Evolutionary conservation across 2,888 invertebrate species (phyloP).

Genomic region (Ormia ochracea): DNA sequence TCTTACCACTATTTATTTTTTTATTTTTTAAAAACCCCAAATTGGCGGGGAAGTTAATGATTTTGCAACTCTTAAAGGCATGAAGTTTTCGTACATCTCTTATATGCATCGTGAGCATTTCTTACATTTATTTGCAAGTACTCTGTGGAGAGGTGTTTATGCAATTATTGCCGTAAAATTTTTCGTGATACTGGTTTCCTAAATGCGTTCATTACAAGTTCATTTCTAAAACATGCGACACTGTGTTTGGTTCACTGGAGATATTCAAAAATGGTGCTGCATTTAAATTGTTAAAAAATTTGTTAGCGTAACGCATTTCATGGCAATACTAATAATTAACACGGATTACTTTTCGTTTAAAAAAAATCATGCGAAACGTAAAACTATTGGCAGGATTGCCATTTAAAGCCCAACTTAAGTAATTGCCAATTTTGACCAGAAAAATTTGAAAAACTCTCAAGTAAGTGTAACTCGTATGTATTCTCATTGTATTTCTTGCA

Average conservation of each 20-base stretch:
- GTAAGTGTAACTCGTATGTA: too few species aligned
- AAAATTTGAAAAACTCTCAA: too few species aligned
- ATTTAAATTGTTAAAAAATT: slow-evolving; percentile 24
- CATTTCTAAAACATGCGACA: neutral
- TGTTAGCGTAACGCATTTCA: slow-evolving; percentile 4
- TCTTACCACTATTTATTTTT: too few species aligned
- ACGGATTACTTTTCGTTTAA: slow-evolving; percentile 5
- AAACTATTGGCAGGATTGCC: neutral
- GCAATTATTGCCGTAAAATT: slow-evolving; percentile 1
- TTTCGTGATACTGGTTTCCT: slow-evolving; percentile 1
- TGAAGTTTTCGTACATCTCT: too few species aligned
- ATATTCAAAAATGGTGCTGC: slow-evolving; percentile 47
- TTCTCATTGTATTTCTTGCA: too few species aligned
- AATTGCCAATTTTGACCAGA: too few species aligned
- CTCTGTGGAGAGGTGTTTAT: neutral
- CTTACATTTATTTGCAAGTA: too few species aligned
- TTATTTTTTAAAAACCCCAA: too few species aligned
- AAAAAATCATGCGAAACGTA: neutral
- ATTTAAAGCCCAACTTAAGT: neutral
- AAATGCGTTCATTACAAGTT: slow-evolving; percentile 4
- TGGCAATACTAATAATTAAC: slow-evolving; percentile 35
- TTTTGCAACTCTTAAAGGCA: too few species aligned
- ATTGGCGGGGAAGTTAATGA: too few species aligned
- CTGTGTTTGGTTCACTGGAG: slow-evolving; percentile 16
- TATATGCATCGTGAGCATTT: too few species aligned